Evolutionary conservation across 2,888 invertebrate species (phyloP), one percentile per base, ranked within the genome.

Genomic region (Atethmia centrago): DNA sequence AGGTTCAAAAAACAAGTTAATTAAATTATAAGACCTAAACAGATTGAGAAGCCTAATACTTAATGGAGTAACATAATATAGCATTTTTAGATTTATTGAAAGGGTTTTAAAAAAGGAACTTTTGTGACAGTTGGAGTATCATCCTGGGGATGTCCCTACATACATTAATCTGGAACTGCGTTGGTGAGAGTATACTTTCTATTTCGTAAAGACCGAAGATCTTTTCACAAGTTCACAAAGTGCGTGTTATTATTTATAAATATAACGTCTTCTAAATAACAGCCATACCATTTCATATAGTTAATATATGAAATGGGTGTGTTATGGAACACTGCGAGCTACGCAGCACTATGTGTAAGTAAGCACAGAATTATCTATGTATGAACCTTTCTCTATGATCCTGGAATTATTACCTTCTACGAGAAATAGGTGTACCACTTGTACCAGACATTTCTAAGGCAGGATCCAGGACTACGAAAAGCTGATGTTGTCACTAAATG

Each of bases 81-180:
- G 31, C 36, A 80, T 86, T 86, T 82, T 80, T 81, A 76, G 72
- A 85, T 82, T 83, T 85, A 82, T 87, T 74, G 77, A 77, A 80
- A 75, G 78, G 82, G 72, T 69, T 71, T 61, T 21, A 75, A 66
- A 74, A n/a, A n/a, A n/a, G n/a, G n/a, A n/a, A n/a, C n/a, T 62
- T 75, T 62, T 49, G 74, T 69, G 66, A 31, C 28, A 25, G 55
- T 62, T n/a, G 31, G 49, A 73, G 40, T 25, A 59, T 47, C 53
- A 28, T 25, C 64, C 74, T 31, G 59, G 66, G 67, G 49, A 28
- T 51, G 8, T 56, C 8, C 12, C 19, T 53, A 19, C 49, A 19
- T 49, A 61, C 28, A 62, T 31, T 28, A 47, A 40, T 74, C n/a
- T 51, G 55, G 1, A 49, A n/a, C 3, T 64, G 16, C 21, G 40